Base-by-base conservation (phyloP, 1,140 invertebrate genomes). In the Limonius californicus region DNA sequence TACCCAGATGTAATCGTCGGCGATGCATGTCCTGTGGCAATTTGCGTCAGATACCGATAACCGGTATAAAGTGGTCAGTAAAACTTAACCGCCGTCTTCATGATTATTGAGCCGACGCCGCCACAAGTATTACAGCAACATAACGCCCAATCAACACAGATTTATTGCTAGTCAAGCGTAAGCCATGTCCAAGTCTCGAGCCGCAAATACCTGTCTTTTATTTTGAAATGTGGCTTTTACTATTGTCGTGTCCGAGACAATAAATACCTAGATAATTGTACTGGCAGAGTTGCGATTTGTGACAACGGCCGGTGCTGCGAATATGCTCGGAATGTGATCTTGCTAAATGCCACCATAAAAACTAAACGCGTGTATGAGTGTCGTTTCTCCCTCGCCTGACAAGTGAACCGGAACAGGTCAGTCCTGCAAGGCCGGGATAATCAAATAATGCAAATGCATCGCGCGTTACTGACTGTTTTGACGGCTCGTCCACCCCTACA, bases 231-330 rank as follows among this genome's bases (percentile, higher is more conserved):
- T 67, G 50, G 59, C 50, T 59, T 60, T 55, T 57, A 56, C 61
- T 66, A 63, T 63, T 63, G 59, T 61, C 59, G 39, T 35, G 47
- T 39, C 50, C 53, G 54, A 59, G 65, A 58, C 65, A 64, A 64
- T 64, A 64, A 64, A 67, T 67, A 61, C 45, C 59, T 64, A 61
- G 50, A 61, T 67, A 67, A 67, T 67, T 67, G 55, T 64, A 59
- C 61, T 32, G 59, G 50, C 47, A 16, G 16, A 15, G 35, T 54
- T 35, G 60, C 54, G 54, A 62, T 59, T 65, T 63, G 61, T 59
- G 62, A 59, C 62, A 59, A 63, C 57, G 27, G 60, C 62, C 62
- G 59, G 56, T 62, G 61, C 62, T 43, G 54, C 43, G 47, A 59
- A 62, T 53, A 62, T 53, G 60, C 18, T n/a, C 27, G 65, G 62